Evolutionary conservation across 2,797 vertebrate genomes (phyloP).

Genomic region (Dendrocincla tyrannina): DNA sequence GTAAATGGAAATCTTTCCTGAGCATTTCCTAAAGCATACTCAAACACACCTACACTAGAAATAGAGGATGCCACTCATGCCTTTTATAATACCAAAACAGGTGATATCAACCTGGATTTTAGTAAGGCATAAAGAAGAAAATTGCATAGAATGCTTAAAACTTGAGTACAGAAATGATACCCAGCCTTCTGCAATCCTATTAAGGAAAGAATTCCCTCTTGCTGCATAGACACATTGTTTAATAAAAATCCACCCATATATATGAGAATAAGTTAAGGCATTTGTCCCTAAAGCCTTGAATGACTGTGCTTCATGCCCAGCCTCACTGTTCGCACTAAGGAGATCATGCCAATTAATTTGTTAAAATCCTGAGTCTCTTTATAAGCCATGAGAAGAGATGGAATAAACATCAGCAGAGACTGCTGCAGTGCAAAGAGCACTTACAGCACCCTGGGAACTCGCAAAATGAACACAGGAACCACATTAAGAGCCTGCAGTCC

Average conservation of each 20-base stretch:
- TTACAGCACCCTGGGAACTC: neutral
- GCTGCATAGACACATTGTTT: neutral
- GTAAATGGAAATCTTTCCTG: neutral
- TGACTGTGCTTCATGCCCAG: neutral
- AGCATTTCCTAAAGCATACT: neutral
- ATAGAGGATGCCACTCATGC: neutral
- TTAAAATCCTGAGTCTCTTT: neutral
- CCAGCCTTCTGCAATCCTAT: neutral
- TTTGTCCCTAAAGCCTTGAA: neutral
- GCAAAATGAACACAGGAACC: neutral
- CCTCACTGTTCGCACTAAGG: neutral
- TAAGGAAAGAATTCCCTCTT: neutral
- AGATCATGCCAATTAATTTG: neutral
- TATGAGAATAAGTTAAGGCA: neutral
- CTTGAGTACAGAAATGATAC: neutral
- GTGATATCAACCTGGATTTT: neutral
- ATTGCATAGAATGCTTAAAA: neutral
- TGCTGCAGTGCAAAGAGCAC: constrained; percentile 17
- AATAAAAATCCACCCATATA: neutral
- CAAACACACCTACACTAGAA: neutral
- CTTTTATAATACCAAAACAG: neutral
- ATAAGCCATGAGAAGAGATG: neutral
- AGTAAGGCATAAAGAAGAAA: neutral
- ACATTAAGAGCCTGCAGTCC: neutral
- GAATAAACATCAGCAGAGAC: neutral